Conservation (phyloP, 1,140 invertebrate species). For the Campodea augens region DNA sequence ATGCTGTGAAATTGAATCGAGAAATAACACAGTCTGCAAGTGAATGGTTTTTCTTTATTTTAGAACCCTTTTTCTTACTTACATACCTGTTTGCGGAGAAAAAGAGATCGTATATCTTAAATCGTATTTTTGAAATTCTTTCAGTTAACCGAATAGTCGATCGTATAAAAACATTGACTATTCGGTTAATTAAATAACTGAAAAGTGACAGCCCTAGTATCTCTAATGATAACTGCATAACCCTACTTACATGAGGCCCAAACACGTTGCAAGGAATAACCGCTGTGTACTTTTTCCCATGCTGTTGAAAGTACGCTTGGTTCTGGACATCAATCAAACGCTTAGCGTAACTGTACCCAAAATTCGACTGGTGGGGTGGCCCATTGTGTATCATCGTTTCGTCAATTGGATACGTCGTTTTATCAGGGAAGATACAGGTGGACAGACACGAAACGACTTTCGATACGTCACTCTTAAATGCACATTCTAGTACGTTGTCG, state of each 20-base stretch:
- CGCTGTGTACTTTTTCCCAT: conserved; percentile 71
- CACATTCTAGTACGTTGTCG: conserved; percentile 77
- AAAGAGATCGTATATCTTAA: too few species aligned
- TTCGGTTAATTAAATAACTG: too few species aligned
- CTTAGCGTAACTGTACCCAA: conserved; percentile 97
- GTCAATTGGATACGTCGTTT: conserved; percentile 93
- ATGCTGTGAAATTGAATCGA: too few species aligned
- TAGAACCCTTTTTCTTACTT: too few species aligned
- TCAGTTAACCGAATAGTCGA: too few species aligned
- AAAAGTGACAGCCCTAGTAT: too few species aligned
- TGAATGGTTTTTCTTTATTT: too few species aligned
- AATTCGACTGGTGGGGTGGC: conserved; percentile 91
- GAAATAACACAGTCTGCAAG: too few species aligned
- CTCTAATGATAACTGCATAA: too few species aligned
- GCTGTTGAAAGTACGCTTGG: conserved; percentile 55
- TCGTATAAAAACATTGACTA: too few species aligned
- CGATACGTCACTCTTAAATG: conserved; percentile 52
- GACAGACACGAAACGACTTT: conserved; percentile 97
- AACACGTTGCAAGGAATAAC: conserved; percentile 97
- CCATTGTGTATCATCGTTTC: conserved; percentile 97
- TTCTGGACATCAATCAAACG: conserved; percentile 90
- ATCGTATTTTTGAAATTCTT: too few species aligned
- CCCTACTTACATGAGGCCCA: conserved; percentile 72
- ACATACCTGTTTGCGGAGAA: too few species aligned
- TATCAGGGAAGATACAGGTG: conserved; percentile 98